Percentiles rank a stretch among this genome's conserved stretches.
Conservation (phyloP, 2,113 vertebrate species). For the Lethenteron reissneri region DNA sequence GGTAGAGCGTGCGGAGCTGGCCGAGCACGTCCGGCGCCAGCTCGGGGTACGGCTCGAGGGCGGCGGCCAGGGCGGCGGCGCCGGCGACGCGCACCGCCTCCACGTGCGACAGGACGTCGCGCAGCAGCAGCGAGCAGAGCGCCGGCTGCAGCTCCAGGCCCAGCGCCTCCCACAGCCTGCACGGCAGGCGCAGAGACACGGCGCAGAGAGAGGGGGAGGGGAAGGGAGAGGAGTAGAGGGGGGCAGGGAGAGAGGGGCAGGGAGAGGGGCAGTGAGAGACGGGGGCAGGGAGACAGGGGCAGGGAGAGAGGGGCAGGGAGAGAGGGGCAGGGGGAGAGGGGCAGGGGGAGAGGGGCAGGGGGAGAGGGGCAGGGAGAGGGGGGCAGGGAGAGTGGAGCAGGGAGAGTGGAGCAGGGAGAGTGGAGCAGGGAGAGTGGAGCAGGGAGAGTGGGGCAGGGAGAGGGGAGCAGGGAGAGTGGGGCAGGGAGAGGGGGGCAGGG, state of each 20-base stretch:
- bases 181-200: too few species aligned
- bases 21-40: slow-evolving; percentile 50
- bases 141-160: slow-evolving; percentile 56
- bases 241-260: neutral
- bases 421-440: too few species aligned
- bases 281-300: neutral
- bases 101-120: slow-evolving; percentile 66
- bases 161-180: slow-evolving; percentile 59
- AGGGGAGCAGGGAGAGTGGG: too few species aligned
- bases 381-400: too few species aligned
- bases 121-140: slow-evolving; percentile 63
- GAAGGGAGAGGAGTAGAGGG: neutral
- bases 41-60: slow-evolving; percentile 44
- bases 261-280: too few species aligned
- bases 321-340: too few species aligned
- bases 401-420: too few species aligned
- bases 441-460: too few species aligned
- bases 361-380: too few species aligned
- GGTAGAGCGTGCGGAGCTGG: slow-evolving; percentile 67
- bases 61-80: slow-evolving; percentile 63
- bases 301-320: too few species aligned
- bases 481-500: too few species aligned
- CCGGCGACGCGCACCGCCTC: slow-evolving; percentile 57
- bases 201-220: neutral
- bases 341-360: too few species aligned